Conservation (phyloP, 2,888 invertebrate species). For the Rhyacophila evoluta region DNA sequence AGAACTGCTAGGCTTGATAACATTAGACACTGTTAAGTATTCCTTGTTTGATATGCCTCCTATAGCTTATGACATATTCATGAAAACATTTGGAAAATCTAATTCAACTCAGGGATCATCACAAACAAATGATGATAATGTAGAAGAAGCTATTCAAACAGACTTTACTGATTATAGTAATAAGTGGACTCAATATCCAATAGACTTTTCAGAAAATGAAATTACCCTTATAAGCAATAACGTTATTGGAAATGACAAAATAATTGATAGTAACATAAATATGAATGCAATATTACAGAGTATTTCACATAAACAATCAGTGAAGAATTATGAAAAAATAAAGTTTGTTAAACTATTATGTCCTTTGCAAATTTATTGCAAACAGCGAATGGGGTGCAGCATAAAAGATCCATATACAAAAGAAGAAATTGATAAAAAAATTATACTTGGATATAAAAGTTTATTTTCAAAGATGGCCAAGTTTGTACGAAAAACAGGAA, state of each 20-base stretch:
- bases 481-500: conserved; percentile 44
- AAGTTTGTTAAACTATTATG: conserved; percentile 35
- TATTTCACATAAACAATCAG: conserved; percentile 59
- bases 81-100: conserved; percentile 64
- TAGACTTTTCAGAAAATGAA: conserved; percentile 62
- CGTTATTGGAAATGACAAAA: conserved; percentile 58
- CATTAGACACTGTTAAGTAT: conserved; percentile 66
- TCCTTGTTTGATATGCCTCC: conserved; percentile 67
- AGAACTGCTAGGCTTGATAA: conserved; percentile 65
- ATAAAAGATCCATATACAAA: not conserved
- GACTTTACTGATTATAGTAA: conserved; percentile 60
- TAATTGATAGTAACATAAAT: conserved; percentile 61
- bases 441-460: conserved; percentile 25
- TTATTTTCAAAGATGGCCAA: conserved; percentile 31
- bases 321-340: conserved; percentile 58
- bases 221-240: conserved; percentile 57
- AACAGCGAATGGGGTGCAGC: conserved; percentile 44
- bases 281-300: conserved; percentile 60
- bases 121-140: conserved; percentile 67
- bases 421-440: conserved; percentile 33
- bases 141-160: conserved; percentile 64
- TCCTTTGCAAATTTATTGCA: conserved; percentile 45
- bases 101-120: conserved; percentile 64
- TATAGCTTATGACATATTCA: conserved; percentile 66
- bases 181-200: conserved; percentile 67